These are phyloP conservation scores for Nemapogon koenigi DNA, from an alignment of 2,888 invertebrate species.

Conservation along the genomic window DNA sequence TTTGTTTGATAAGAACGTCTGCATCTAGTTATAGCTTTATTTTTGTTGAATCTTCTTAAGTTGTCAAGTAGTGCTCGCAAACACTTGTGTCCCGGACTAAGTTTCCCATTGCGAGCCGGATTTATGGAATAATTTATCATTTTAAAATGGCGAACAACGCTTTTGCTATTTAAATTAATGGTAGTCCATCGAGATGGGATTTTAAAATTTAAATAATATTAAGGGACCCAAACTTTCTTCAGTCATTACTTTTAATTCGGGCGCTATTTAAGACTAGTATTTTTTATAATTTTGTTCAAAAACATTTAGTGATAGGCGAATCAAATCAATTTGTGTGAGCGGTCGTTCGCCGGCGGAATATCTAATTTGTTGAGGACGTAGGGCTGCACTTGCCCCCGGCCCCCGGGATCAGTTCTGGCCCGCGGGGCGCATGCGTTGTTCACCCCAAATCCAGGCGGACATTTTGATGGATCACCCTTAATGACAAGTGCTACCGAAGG, in stretches of 20 bases:
- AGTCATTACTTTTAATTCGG: no score
- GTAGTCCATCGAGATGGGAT: no score
- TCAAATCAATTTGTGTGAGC: constrained; percentile 1
- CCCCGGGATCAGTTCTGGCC: constrained; percentile 5
- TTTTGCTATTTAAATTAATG: no score
- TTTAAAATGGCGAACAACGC: no score
- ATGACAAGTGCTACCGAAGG: constrained; percentile 55
- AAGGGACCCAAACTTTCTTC: no score
- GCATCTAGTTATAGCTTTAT: not conserved
- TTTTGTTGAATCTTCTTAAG: no score
- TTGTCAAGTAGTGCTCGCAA: not conserved
- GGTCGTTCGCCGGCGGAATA: not conserved
- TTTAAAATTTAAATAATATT: no score
- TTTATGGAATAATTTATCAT: no score
- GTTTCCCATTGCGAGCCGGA: no score
- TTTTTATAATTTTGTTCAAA: no score
- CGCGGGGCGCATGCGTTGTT: constrained; percentile 43
- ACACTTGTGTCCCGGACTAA: not conserved
- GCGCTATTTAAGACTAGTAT: no score
- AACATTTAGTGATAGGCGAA: not conserved
- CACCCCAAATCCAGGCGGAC: constrained; percentile 59
- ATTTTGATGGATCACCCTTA: constrained; percentile 66
- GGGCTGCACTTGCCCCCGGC: constrained; percentile 6
- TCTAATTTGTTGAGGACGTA: constrained; percentile 7
- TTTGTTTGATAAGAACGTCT: not conserved